These are phyloP conservation scores for Ovibos moschatus DNA, from an alignment of 2,113 vertebrate species.

Conservation along the genomic window DNA sequence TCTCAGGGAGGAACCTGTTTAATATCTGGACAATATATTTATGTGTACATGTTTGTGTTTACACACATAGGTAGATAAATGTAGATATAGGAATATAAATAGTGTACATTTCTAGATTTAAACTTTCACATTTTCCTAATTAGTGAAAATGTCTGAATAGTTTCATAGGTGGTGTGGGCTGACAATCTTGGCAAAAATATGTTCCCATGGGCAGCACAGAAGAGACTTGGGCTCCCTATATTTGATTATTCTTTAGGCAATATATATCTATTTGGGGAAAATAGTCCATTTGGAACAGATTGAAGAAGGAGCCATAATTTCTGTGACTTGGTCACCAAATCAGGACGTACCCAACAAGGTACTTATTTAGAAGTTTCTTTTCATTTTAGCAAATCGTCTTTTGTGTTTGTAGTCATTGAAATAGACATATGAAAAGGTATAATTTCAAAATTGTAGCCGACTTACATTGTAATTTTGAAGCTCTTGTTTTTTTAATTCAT, in stretches of 20 bases:
- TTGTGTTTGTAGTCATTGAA: slow-evolving; percentile 9
- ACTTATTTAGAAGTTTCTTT: not conserved
- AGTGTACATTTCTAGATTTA: not conserved
- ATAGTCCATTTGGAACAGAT: not conserved
- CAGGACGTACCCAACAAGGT: not conserved
- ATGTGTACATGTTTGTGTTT: not conserved
- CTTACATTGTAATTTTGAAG: not conserved
- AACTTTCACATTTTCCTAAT: not conserved
- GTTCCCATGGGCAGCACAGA: not conserved
- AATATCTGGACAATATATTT: not conserved
- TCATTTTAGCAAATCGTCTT: not conserved
- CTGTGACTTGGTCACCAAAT: not conserved
- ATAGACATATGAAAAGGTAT: not conserved
- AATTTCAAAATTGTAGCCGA: not conserved
- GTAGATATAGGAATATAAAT: not conserved
- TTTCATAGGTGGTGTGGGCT: not conserved
- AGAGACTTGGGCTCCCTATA: not conserved
- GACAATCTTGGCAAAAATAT: not conserved
- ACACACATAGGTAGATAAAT: not conserved
- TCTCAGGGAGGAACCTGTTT: not conserved
- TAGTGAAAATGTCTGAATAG: not conserved
- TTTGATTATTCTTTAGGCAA: not conserved
- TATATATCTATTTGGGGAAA: not conserved
- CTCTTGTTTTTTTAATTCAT: not conserved
- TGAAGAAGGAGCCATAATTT: not conserved